Evolutionary conservation across 1,140 invertebrate species (phyloP).

Genomic region (Zaprionus nigranus): DNA sequence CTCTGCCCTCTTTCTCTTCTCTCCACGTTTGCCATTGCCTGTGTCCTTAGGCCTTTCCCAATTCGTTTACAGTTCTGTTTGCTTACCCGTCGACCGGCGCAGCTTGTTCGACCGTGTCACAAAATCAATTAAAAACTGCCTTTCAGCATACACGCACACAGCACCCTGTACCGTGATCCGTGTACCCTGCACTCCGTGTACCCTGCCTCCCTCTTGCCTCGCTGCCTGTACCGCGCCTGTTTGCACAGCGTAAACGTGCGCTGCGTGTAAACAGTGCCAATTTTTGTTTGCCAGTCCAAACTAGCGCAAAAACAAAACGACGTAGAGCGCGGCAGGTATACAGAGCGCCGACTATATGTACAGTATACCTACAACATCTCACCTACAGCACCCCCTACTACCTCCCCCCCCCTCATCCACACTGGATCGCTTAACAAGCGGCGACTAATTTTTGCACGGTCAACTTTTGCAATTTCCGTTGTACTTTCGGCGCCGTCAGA

Average conservation of each 20-base stretch:
- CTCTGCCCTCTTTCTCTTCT: neutral
- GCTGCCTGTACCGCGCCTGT: constrained; percentile 25
- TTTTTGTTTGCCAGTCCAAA: constrained; percentile 17
- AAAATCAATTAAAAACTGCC: constrained; percentile 58
- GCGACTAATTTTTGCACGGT: constrained; percentile 56
- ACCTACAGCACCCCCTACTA: neutral
- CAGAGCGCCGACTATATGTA: neutral
- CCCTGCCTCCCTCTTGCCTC: too few relatives aligned
- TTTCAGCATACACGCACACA: neutral
- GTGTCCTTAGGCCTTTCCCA: constrained; percentile 20
- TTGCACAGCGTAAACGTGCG: constrained; percentile 45
- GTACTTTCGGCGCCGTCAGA: constrained; percentile 26
- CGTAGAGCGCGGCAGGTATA: neutral
- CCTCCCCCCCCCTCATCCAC: neutral
- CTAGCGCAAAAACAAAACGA: constrained; percentile 14
- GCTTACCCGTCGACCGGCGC: constrained; percentile 27
- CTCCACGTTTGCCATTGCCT: neutral
- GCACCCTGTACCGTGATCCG: neutral
- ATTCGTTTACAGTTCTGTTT: constrained; percentile 44
- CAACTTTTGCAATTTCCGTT: constrained; percentile 69
- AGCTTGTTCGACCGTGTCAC: constrained; percentile 39
- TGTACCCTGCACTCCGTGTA: neutral
- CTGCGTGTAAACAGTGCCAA: constrained; percentile 54
- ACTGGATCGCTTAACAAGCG: neutral
- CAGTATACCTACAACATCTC: neutral